A percentile compares a stretch with the other conserved stretches of the same genome.
Evolutionary conservation across 1,140 invertebrate species (phyloP).

Genomic region (Drosophila tristis): DNA sequence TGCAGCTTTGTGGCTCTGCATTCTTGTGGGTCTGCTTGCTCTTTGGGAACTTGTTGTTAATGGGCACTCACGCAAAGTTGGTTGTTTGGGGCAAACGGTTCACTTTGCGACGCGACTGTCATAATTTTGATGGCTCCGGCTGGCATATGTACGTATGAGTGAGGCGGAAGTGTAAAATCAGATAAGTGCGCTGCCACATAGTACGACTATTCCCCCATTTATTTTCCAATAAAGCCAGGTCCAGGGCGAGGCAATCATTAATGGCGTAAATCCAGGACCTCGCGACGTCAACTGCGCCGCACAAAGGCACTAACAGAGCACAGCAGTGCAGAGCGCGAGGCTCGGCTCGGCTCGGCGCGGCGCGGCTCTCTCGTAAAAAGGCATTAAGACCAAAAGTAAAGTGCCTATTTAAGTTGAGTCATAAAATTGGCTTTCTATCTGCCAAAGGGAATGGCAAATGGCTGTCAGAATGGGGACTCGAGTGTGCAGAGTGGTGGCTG

Average conservation of each 20-base stretch:
- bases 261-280: slow-evolving; percentile 40
- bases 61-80: slow-evolving; percentile 23
- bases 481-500: neutral
- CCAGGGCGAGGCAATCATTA: slow-evolving; percentile 60
- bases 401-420: slow-evolving; percentile 83
- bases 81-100: slow-evolving; percentile 57
- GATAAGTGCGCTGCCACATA: slow-evolving; percentile 63
- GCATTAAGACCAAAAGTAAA: slow-evolving; percentile 80
- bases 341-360: slow-evolving; percentile 3
- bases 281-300: slow-evolving; percentile 5
- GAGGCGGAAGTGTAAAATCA: slow-evolving; percentile 70
- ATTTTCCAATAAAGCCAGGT: slow-evolving; percentile 76
- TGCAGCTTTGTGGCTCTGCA: slow-evolving; percentile 14
- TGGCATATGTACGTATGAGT: slow-evolving; percentile 36
- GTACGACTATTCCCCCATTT: slow-evolving; percentile 70
- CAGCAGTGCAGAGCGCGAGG: neutral
- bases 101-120: slow-evolving; percentile 71
- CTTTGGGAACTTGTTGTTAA: slow-evolving; percentile 14
- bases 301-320: slow-evolving; percentile 25
- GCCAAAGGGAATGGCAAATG: slow-evolving; percentile 34
- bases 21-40: slow-evolving; percentile 18
- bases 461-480: slow-evolving; percentile 1
- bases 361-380: slow-evolving; percentile 62
- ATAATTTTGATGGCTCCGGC: slow-evolving; percentile 71
- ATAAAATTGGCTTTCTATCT: slow-evolving; percentile 83